These are phyloP conservation scores for Dromococcyx pavoninus DNA, from an alignment of 2,797 vertebrate species.

Conservation along the genomic window DNA sequence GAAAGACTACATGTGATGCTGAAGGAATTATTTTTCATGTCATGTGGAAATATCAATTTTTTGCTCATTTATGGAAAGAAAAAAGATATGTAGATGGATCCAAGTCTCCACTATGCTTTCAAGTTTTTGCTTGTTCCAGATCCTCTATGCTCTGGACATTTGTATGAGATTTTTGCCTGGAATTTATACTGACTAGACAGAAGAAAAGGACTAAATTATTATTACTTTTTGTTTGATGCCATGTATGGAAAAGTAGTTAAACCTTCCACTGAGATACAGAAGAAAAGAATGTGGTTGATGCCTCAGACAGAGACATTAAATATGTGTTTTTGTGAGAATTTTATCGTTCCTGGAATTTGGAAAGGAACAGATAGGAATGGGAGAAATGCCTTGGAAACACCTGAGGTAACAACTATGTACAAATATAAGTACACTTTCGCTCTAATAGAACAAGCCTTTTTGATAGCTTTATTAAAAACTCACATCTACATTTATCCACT, in stretches of 20 bases:
- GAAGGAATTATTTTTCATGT: not conserved
- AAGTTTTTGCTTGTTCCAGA: slow-evolving; percentile 30
- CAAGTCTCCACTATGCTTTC: not conserved
- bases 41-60: not conserved
- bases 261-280: not conserved
- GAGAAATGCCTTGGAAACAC: not conserved
- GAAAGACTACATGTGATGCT: not conserved
- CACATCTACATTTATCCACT: not conserved
- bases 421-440: not conserved
- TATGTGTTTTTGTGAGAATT: not conserved
- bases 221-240: not conserved
- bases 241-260: not conserved
- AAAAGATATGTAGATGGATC: not conserved
- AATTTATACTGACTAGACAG: not conserved
- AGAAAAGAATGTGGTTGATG: not conserved
- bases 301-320: not conserved
- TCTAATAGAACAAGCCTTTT: not conserved
- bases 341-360: not conserved
- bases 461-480: not conserved
- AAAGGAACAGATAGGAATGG: not conserved
- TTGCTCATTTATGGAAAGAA: not conserved
- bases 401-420: not conserved
- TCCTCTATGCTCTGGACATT: not conserved
- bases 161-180: not conserved
- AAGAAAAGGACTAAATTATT: not conserved